Evolutionary conservation across 2,888 invertebrate genomes (phyloP).

Genomic region (Cremastinae sp.): DNA sequence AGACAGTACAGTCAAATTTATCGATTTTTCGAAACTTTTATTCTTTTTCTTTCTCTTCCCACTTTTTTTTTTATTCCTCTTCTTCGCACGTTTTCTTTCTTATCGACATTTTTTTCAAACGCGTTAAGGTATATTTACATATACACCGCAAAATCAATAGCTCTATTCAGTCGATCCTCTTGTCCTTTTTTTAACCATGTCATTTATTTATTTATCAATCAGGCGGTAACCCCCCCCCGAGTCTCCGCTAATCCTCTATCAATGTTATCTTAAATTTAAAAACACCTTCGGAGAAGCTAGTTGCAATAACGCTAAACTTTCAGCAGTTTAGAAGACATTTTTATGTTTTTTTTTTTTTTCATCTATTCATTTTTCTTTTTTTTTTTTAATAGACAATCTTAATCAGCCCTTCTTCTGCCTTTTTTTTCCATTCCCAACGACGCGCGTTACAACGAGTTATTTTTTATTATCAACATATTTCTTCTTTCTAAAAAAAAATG

Average conservation of each 20-base stretch:
- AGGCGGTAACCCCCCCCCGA: neutral
- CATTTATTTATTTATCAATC: slow-evolving; percentile 4
- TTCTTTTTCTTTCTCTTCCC: slow-evolving; percentile 59
- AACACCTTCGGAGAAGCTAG: slow-evolving; percentile 56
- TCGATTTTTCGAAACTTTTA: slow-evolving; percentile 57
- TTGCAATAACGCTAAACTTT: slow-evolving; percentile 68
- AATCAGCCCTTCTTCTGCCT: too few relatives aligned
- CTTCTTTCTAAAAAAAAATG: slow-evolving; percentile 34
- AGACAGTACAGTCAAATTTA: slow-evolving; percentile 70
- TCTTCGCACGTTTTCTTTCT: slow-evolving; percentile 1
- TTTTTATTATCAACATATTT: slow-evolving; percentile 15
- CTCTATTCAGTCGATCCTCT: slow-evolving; percentile 32
- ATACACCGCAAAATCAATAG: slow-evolving; percentile 31
- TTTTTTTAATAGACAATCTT: slow-evolving; percentile 6
- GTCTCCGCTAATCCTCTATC: slow-evolving; percentile 39
- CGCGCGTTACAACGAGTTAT: slow-evolving; percentile 44
- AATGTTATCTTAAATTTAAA: slow-evolving; percentile 43
- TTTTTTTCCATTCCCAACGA: slow-evolving; percentile 4
- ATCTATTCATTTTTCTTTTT: neutral
- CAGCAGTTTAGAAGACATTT: slow-evolving; percentile 66
- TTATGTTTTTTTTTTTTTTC: neutral
- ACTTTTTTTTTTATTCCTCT: slow-evolving; percentile 44
- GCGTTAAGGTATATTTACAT: slow-evolving; percentile 53
- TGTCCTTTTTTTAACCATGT: slow-evolving; percentile 2
- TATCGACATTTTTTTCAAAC: slow-evolving; percentile 49